A percentile compares a stretch with the other conserved stretches of the same genome.
Evolutionary conservation across 1,140 invertebrate species (phyloP).

Genomic region (Limonius californicus): DNA sequence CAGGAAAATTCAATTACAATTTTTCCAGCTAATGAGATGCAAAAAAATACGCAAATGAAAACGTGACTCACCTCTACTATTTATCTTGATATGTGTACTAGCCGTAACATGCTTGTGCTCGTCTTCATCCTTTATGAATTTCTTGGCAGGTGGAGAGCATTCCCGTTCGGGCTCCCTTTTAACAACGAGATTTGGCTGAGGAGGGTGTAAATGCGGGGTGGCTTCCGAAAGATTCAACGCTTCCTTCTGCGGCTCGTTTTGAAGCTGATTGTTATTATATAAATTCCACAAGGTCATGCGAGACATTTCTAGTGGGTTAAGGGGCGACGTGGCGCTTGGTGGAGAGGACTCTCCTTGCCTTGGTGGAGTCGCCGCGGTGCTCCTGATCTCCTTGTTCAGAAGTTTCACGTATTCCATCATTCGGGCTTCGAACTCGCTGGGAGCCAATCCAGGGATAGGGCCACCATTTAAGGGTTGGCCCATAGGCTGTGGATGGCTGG

Average conservation of each 20-base stretch:
- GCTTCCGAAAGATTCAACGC: constrained; percentile 58
- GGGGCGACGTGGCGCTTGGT: constrained; percentile 51
- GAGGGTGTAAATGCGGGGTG: constrained; percentile 32
- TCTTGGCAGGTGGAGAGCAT: constrained; percentile 54
- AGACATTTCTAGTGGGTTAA: constrained; percentile 69
- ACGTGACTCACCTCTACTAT: constrained; percentile 77
- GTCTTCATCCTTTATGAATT: constrained; percentile 54
- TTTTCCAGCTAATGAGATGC: too few species aligned
- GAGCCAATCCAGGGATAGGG: constrained; percentile 49
- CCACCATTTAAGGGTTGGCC: constrained; percentile 46
- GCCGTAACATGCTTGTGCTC: constrained; percentile 37
- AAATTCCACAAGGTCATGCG: constrained; percentile 77
- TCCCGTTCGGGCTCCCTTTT: constrained; percentile 62
- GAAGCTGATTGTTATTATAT: constrained; percentile 63
- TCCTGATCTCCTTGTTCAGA: constrained; percentile 54
- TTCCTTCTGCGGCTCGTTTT: constrained; percentile 56
- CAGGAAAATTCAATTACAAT: too few species aligned
- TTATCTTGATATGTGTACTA: constrained; percentile 85
- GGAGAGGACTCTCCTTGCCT: constrained; percentile 57
- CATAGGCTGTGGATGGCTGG: constrained; percentile 45
- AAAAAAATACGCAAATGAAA: too few species aligned
- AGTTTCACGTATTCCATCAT: constrained; percentile 75
- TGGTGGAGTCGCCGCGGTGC: constrained; percentile 49
- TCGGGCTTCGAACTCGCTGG: constrained; percentile 67
- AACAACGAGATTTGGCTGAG: constrained; percentile 40